Evolutionary conservation across 1,140 invertebrate species (phyloP).

Genomic region (Caenorhabditis inopinata): DNA sequence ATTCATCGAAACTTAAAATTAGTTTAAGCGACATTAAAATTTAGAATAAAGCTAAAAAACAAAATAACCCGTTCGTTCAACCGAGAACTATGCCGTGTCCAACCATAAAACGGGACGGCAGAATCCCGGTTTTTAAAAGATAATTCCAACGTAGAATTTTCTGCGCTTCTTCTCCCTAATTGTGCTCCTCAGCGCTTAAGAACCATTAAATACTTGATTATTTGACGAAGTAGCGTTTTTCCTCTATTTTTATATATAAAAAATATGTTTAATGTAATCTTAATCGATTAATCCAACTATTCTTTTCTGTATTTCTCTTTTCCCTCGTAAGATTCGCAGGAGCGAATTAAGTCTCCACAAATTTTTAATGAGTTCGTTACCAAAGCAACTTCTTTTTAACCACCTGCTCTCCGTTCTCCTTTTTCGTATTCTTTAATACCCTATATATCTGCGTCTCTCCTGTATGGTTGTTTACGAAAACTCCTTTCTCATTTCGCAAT

Average conservation of each 20-base stretch:
- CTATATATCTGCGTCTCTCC: too few relatives aligned
- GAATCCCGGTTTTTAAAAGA: slow-evolving; percentile 23
- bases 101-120: background rate
- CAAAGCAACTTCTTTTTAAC: background rate
- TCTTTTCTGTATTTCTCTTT: too few relatives aligned
- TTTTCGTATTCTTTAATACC: background rate
- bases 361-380: background rate
- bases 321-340: too few relatives aligned
- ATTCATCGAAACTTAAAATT: too few relatives aligned
- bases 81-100: background rate
- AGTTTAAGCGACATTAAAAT: too few relatives aligned
- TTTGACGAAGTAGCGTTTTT: background rate
- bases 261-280: too few relatives aligned
- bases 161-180: background rate
- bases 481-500: background rate
- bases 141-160: background rate
- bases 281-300: too few relatives aligned
- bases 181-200: background rate
- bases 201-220: slow-evolving; percentile 27
- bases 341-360: too few relatives aligned
- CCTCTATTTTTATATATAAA: background rate
- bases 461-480: slow-evolving; percentile 21
- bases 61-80: too few relatives aligned
- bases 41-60: too few relatives aligned
- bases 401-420: background rate